phyloP scores from a whole-genome alignment of 2,797 vertebrate species.

The Spheniscus humboldti region DNA sequence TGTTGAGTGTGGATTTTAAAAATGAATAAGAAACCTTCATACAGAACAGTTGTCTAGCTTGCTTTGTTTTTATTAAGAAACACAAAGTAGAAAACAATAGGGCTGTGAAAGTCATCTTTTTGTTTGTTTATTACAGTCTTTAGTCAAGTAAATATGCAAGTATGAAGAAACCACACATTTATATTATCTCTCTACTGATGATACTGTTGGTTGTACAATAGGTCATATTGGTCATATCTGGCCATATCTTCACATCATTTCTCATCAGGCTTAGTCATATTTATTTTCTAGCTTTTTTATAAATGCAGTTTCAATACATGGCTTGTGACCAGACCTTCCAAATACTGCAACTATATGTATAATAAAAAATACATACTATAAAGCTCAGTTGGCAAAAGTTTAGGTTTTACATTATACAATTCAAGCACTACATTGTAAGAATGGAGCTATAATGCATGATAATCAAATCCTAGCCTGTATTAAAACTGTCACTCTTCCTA shows the following conservation, averaged over 20 bases:
- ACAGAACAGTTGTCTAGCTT: background rate
- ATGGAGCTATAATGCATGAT: background rate
- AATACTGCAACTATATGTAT: background rate
- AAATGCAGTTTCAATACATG: background rate
- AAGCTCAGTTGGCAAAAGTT: background rate
- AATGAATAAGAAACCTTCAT: background rate
- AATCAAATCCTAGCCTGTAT: background rate
- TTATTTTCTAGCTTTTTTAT: background rate
- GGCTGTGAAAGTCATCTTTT: background rate
- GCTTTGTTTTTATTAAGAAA: background rate
- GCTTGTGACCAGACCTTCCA: background rate
- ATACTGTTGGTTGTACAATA: background rate
- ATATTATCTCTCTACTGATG: background rate
- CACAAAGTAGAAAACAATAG: background rate
- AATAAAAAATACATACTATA: background rate
- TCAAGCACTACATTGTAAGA: background rate
- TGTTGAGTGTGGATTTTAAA: background rate
- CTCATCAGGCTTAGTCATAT: background rate
- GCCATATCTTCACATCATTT: background rate
- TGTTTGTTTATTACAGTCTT: background rate
- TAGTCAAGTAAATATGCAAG: background rate
- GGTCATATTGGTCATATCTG: background rate
- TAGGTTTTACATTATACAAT: background rate
- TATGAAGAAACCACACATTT: accelerated
- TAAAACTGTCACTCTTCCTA: background rate